Conservation (phyloP, 2,888 invertebrate genomes). For the Subacronicta megacephala region DNA sequence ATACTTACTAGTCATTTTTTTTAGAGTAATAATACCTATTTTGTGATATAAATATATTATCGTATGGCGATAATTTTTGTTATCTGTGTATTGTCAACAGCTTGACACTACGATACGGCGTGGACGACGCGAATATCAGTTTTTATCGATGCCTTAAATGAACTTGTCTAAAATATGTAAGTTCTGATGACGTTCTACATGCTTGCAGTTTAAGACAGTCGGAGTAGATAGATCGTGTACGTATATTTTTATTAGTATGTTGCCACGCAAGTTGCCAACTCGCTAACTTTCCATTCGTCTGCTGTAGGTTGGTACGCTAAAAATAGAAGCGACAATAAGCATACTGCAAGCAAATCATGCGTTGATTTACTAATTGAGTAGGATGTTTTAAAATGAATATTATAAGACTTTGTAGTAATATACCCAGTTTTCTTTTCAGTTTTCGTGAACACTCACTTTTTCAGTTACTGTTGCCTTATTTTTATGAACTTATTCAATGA, state of each 20-base stretch:
- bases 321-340: slow-evolving; percentile 81
- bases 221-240: slow-evolving; percentile 17
- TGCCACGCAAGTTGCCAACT: slow-evolving; percentile 70
- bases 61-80: slow-evolving; percentile 15
- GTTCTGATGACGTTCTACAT: slow-evolving; percentile 14
- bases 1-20: too few species aligned
- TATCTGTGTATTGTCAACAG: slow-evolving; percentile 28
- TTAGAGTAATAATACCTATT: too few species aligned
- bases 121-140: slow-evolving; percentile 5
- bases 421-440: slow-evolving; percentile 9
- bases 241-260: slow-evolving; percentile 59
- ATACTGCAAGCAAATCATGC: slow-evolving; percentile 74
- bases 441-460: slow-evolving; percentile 8
- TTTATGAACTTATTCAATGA: slow-evolving; percentile 33
- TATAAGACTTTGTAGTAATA: slow-evolving; percentile 6
- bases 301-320: slow-evolving; percentile 73
- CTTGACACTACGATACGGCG: slow-evolving; percentile 31
- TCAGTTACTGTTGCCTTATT: slow-evolving; percentile 11
- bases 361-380: slow-evolving; percentile 60
- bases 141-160: slow-evolving; percentile 12
- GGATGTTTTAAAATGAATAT: slow-evolving; percentile 12
- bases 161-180: not conserved
- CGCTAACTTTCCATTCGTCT: slow-evolving; percentile 85
- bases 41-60: not conserved
- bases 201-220: slow-evolving; percentile 29